These are phyloP conservation scores for Agrypnus murinus DNA, from an alignment of 2,888 invertebrate genomes.

Conservation along the genomic window DNA sequence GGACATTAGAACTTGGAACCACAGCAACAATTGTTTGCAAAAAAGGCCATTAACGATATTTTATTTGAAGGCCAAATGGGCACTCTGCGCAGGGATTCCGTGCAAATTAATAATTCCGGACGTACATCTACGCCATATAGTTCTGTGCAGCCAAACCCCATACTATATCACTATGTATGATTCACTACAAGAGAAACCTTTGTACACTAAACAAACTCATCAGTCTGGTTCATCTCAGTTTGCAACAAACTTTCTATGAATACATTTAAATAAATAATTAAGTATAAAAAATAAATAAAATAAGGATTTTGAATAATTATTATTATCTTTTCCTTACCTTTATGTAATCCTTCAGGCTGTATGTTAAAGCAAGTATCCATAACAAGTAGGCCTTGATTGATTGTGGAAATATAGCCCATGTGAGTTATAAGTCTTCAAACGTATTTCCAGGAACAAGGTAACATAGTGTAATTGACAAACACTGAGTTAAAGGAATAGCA, in stretches of 20 bases:
- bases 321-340: constrained; percentile 38
- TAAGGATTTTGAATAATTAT: constrained; percentile 4
- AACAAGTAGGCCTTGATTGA: constrained; percentile 49
- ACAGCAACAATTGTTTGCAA: constrained; percentile 70
- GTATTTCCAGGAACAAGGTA: constrained; percentile 55
- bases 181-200: constrained; percentile 17
- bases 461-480: constrained; percentile 53
- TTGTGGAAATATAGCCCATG: constrained; percentile 51
- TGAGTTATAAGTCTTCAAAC: constrained; percentile 55
- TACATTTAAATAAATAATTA: neutral
- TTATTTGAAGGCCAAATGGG: constrained; percentile 71
- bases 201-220: neutral
- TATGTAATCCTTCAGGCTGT: constrained; percentile 49
- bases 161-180: constrained; percentile 25
- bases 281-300: constrained; percentile 1
- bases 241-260: neutral
- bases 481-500: constrained; percentile 51
- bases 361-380: constrained; percentile 52
- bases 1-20: constrained; percentile 70
- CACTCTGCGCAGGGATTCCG: constrained; percentile 69
- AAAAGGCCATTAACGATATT: constrained; percentile 71
- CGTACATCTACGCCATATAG: constrained; percentile 40
- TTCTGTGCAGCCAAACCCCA: constrained; percentile 25
- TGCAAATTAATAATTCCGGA: constrained; percentile 52
- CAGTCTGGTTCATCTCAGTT: neutral